Evolutionary conservation across 2,888 invertebrate species (phyloP), one percentile per base, ranked within the genome.

Genomic region (Cylindroiulus punctatus): DNA sequence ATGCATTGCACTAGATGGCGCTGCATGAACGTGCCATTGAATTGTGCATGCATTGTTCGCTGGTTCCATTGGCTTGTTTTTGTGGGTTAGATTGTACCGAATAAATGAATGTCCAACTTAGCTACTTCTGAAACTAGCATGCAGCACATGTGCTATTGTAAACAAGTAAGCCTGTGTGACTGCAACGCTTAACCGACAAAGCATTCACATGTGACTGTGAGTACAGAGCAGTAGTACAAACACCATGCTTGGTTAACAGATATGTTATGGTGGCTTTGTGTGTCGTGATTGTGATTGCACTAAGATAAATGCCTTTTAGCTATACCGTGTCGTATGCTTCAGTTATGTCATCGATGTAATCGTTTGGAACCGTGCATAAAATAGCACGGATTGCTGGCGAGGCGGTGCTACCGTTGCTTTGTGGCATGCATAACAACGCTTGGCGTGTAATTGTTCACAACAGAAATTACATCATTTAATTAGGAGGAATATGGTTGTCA

Each of bases 131-230:
- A 4, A 8, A 40, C 4, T 7, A 40, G 40, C 40, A 47, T 47
- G n/a, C 0, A 57, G 57, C 57, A n/a, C n/a, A n/a, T n/a, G n/a
- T n/a, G n/a, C n/a, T n/a, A n/a, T 5, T 57, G 57, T 57, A 57
- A n/a, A n/a, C n/a, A 57, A n/a, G 19, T n/a, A 57, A n/a, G 7
- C 57, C 22, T n/a, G 57, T 57, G n/a, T 57, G 57, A 57, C n/a
- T 57, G 57, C 19, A 57, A 57, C 57, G 57, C 57, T 57, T 57
- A 57, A 57, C 57, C n/a, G n/a, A n/a, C 57, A 57, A 57, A 57
- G 57, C 57, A 57, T 57, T 57, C 57, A 57, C n/a, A 57, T n/a
- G 57, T 57, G 57, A 57, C 57, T n/a, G n/a, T 57, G 57, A 57
- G 57, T 57, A 57, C 57, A 57, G 57, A 57, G n/a, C 57, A 57